Evolutionary conservation across 2,113 vertebrate genomes (phyloP), one percentile per base, ranked within the genome.

Genomic region (Sinocyclocheilus anophthalmus): DNA sequence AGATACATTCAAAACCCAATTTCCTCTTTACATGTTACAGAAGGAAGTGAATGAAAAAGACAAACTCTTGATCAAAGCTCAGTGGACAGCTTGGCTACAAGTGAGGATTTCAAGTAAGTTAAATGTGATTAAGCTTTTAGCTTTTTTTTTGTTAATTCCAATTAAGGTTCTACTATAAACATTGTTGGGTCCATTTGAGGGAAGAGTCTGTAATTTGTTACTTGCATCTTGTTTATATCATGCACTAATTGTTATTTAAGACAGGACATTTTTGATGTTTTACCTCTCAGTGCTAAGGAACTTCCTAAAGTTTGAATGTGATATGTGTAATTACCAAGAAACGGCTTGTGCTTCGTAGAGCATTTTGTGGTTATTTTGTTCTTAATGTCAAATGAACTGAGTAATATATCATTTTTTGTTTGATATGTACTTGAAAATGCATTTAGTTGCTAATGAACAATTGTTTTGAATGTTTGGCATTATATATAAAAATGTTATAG

Each of bases 11-110:
- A 73, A n/a, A 73, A 5, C 37, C 33, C 10, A 42, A 73, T 81
- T 81, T 81, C 79, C 79, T 81, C 79, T 48, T 81, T 67, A n/a
- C n/a, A 6, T 45, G 59, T 48, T 45, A 24, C 39, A 81, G 10
- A 65, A 81, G 73, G 79, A 81, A 39, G 14, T 81, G n/a, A 67
- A 81, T 45, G 22, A 63, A 42, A 16, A 67, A 20, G 7, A 42
- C 4, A 3, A 67, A 26, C 45, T 14, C 37, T 81, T 48, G 22
- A 81, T 81, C n/a, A 65, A 65, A 45, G 39, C 39, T 30, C 59
- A 48, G 39, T 30, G 59, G 39, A 65, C 59, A 12, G 33, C 37
- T 45, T 65, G 78, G 6, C 22, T 26, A 65, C 79, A 30, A 67
- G 59, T 48, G 59, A n/a, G 57, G 14, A 48, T 67, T 65, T 20